These are phyloP conservation scores for Nylanderia fulva DNA, from an alignment of 1,140 invertebrate species.

Conservation along the genomic window DNA sequence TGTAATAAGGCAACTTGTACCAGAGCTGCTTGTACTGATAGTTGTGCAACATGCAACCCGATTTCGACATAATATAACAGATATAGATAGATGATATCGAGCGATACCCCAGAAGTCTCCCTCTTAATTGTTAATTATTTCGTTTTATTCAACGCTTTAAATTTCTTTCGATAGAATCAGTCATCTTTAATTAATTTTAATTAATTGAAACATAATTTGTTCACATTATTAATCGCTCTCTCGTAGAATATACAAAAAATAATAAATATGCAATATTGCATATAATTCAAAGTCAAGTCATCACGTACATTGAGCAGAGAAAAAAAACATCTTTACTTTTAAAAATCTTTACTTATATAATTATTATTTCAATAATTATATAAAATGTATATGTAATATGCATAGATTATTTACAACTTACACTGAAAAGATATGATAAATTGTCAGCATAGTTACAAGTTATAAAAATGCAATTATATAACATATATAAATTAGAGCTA, in stretches of 20 bases:
- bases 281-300: no score
- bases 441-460: not conserved
- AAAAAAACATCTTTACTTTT: not conserved
- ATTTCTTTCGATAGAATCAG: not conserved
- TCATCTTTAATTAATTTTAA: no score
- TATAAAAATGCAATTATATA: not conserved
- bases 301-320: not conserved
- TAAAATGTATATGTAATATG: not conserved
- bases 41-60: not conserved
- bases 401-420: not conserved
- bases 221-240: no score
- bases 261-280: no score
- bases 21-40: no score
- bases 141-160: not conserved
- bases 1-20: not conserved
- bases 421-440: not conserved
- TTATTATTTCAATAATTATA: not conserved
- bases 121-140: not conserved
- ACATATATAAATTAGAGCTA: constrained; percentile 2
- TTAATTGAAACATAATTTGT: no score
- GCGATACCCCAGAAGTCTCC: not conserved
- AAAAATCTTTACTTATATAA: not conserved
- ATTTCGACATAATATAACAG: not conserved
- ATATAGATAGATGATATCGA: constrained; percentile 20
- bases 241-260: no score